Evolutionary conservation across 2,797 vertebrate species (phyloP).

Genomic region (Sebastes oblongus): DNA sequence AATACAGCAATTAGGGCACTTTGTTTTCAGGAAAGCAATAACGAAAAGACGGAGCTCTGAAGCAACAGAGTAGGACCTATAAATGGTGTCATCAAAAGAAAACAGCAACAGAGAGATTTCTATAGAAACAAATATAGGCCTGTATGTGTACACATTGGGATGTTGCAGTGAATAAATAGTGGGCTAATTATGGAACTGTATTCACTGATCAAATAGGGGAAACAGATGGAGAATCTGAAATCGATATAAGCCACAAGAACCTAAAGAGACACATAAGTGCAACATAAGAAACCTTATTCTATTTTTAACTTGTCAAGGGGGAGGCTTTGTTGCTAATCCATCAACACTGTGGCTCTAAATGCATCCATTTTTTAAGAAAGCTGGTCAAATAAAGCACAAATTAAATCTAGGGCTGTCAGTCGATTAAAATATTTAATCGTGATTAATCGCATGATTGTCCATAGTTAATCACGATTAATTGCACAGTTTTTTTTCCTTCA

Average conservation of each 20-base stretch:
- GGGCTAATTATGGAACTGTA: neutral
- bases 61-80: conserved; percentile 38
- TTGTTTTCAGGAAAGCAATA: no score
- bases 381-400: neutral
- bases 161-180: neutral
- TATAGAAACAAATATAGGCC: neutral
- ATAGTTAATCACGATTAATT: no score
- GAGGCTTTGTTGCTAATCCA: neutral
- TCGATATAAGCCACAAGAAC: neutral
- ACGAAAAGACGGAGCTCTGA: no score
- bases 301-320: neutral
- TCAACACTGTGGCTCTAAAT: neutral
- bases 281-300: neutral
- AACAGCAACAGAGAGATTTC: neutral
- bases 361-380: neutral
- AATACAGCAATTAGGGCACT: conserved; percentile 64
- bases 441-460: no score
- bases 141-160: neutral
- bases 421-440: no score
- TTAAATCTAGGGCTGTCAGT: neutral
- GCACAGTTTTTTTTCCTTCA: no score
- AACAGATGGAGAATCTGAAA: neutral
- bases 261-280: neutral
- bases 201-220: neutral
- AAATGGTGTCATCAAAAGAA: conserved; percentile 30